Evolutionary conservation across 2,113 vertebrate species (phyloP), one percentile per base, ranked within the genome.

Genomic region (Tragelaphus imberbis): DNA sequence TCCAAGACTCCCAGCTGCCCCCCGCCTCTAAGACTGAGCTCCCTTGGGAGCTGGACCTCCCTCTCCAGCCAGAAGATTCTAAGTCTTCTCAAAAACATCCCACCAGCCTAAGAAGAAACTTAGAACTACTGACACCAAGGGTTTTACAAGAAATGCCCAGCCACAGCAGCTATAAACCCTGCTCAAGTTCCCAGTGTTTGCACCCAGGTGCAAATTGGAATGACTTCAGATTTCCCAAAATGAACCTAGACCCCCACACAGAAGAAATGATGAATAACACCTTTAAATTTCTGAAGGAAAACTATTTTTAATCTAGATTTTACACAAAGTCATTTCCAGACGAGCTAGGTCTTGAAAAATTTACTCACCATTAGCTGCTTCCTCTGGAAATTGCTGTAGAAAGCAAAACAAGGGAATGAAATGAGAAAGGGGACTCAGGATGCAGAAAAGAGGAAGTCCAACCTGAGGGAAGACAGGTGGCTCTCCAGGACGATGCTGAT

Each of bases 121-220:
- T 80, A n/a, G 28, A 40, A 77, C 49, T 25, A 5, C 12, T 25
- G 47, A 59, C 27, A n/a, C 21, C 9, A 5, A 27, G 12, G 1
- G 1, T 23, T 27, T 47, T 15, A 33, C 16, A 61, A 82, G 44
- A 59, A 59, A 36, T 17, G 36, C 30, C 55, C 25, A 12, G 3
- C 9, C 58, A 58, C 28, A 11, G 4, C 23, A n/a, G 27, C 15
- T 21, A 25, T 25, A 49, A 33, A 49, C 2, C 8, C n/a, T 30
- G 10, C 3, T 75, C 2, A n/a, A n/a, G 15, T 3, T 4, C 21
- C 11, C 2, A 28, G 5, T 4, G 25, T n/a, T 7, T 2, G 14
- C 1, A 6, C 5, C 40, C 9, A 16, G 15, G 11, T 36, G 33
- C 36, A 81, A 58, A 36, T 55, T 17, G 80, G 23, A 93, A 75